Conservation (phyloP, 92 coral and sea anemone genomes). For the Epizoanthus scotinus region DNA sequence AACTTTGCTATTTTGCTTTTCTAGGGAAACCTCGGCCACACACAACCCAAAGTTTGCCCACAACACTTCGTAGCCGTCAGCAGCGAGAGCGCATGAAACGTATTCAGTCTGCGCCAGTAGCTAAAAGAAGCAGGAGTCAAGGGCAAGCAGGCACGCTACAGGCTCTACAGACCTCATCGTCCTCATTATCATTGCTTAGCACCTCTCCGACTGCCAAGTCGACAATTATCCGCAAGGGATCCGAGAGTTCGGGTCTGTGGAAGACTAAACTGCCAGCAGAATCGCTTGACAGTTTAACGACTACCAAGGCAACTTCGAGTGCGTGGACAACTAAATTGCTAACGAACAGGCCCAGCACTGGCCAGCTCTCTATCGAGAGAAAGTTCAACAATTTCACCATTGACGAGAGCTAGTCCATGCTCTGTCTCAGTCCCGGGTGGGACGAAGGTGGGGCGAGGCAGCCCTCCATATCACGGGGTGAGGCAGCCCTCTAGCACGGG, state of each 20-base stretch:
- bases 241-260: constrained; percentile 64
- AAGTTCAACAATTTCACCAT: constrained; percentile 37
- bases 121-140: constrained; percentile 60
- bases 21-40: constrained; percentile 85
- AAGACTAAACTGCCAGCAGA: constrained; percentile 51
- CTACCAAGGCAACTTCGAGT: constrained; percentile 63
- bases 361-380: constrained; percentile 54
- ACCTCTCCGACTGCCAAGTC: constrained; percentile 48
- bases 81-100: constrained; percentile 56
- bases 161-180: constrained; percentile 59
- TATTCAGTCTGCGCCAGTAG: constrained; percentile 76
- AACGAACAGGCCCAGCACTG: constrained; percentile 19
- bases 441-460: too few species aligned
- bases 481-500: too few species aligned
- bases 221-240: too few species aligned
- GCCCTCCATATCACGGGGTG: too few species aligned
- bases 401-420: constrained; percentile 1
- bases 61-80: constrained; percentile 54
- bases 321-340: constrained; percentile 58
- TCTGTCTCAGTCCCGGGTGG: neutral
- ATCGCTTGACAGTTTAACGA: constrained; percentile 12
- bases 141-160: constrained; percentile 64
- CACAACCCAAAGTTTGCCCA: constrained; percentile 84
- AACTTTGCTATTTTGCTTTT: neutral
- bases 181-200: constrained; percentile 10